Percentiles rank a stretch among this genome's conserved stretches.
Conservation (phyloP, 2,797 vertebrate species). For the Sibirionetta formosa region DNA sequence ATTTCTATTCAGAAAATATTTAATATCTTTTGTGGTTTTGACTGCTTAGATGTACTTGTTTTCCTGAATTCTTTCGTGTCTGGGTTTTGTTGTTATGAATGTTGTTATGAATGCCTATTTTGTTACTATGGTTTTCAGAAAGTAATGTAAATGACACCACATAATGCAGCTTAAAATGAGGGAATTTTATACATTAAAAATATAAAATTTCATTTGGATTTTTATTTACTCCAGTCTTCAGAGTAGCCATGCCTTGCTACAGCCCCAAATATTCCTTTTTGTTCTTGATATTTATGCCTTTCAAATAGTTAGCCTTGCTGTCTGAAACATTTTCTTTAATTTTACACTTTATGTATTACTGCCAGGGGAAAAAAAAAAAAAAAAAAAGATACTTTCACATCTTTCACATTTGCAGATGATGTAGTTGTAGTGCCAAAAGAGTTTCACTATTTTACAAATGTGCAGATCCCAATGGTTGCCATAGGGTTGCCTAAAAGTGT, state of each 20-base stretch:
- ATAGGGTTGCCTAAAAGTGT: background rate
- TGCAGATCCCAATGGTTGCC: background rate
- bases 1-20: background rate
- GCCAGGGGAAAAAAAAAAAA: background rate
- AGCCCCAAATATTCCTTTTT: background rate
- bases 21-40: background rate
- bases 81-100: background rate
- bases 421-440: background rate
- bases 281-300: background rate
- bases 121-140: background rate
- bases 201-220: background rate
- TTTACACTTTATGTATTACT: slow-evolving; percentile 28
- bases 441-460: slow-evolving; percentile 46
- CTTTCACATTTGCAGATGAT: slow-evolving; percentile 54
- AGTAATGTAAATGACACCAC: background rate
- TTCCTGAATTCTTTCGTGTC: background rate
- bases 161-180: background rate
- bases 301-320: background rate
- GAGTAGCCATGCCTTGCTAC: background rate
- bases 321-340: background rate
- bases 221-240: background rate
- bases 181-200: background rate
- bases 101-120: background rate
- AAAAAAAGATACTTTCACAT: slow-evolving; percentile 58
- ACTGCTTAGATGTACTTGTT: background rate